Conservation (phyloP, 2,797 vertebrate species). For the Pantherophis vulpinus region DNA sequence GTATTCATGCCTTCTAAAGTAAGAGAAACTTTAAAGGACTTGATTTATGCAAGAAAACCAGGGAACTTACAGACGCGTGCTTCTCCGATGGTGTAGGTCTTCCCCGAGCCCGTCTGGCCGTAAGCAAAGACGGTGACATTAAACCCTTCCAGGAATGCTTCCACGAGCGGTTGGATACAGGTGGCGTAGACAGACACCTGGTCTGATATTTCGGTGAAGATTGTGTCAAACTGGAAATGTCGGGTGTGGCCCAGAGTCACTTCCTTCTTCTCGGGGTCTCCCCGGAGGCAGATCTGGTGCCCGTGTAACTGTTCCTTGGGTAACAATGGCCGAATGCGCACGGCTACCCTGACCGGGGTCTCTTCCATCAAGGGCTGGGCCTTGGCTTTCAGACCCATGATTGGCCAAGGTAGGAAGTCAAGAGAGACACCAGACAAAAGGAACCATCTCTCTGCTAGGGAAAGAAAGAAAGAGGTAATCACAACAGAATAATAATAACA, state of each 20-base stretch:
- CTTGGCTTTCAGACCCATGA: conserved; percentile 71
- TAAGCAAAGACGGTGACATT: conserved; percentile 95
- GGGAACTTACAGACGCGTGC: conserved; percentile 88
- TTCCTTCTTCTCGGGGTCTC: conserved; percentile 71
- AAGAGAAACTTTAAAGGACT: neutral
- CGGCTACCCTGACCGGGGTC: conserved; percentile 82
- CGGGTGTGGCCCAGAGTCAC: conserved; percentile 86
- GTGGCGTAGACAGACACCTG: conserved; percentile 86
- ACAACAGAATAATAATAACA: too few relatives aligned
- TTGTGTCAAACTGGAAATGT: conserved; percentile 84
- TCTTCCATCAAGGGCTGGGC: conserved; percentile 76
- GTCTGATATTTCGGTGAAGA: conserved; percentile 81
- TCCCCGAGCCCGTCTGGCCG: conserved; percentile 94
- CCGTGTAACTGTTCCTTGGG: conserved; percentile 88
- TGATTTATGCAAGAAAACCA: neutral
- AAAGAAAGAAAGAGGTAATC: neutral
- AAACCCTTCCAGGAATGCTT: conserved; percentile 93
- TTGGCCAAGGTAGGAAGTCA: neutral
- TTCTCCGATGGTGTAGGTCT: conserved; percentile 95
- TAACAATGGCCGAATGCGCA: conserved; percentile 85
- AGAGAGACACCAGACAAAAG: neutral
- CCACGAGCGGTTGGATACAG: conserved; percentile 88
- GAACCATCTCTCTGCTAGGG: neutral
- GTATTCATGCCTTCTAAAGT: neutral
- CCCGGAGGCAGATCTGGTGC: conserved; percentile 86